These are phyloP conservation scores for Microplitis deprimator DNA, from an alignment of 2,888 invertebrate species.

Conservation along the genomic window DNA sequence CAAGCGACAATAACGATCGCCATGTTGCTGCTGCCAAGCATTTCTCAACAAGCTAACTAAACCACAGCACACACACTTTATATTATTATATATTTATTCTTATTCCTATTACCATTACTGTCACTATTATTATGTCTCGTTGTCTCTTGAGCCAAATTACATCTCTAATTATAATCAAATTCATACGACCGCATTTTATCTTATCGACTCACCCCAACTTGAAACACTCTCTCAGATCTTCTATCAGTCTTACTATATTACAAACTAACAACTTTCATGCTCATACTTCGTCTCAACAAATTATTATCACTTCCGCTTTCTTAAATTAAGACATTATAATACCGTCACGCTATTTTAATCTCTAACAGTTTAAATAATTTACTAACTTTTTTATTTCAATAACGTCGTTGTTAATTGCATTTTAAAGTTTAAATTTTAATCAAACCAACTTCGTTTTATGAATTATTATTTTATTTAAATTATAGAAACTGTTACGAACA, in stretches of 20 bases:
- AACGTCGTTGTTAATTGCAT: too few species aligned
- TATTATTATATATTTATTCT: constrained; percentile 27
- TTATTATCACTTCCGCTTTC: constrained; percentile 37
- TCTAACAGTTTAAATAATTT: constrained; percentile 22
- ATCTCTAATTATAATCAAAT: constrained; percentile 61
- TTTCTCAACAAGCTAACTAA: constrained; percentile 45
- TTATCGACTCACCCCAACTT: constrained; percentile 41
- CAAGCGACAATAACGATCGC: constrained; percentile 50
- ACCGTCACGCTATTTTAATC: constrained; percentile 29
- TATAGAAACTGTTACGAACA: too few species aligned
- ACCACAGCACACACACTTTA: constrained; percentile 13
- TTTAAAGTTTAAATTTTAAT: too few species aligned
- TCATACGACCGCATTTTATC: constrained; percentile 51
- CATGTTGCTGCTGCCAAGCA: constrained; percentile 47
- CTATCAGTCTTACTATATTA: constrained; percentile 29
- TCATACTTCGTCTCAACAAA: constrained; percentile 33
- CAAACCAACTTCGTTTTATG: too few species aligned
- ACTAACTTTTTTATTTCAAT: background rate
- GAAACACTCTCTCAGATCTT: constrained; percentile 41
- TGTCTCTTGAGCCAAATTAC: constrained; percentile 31
- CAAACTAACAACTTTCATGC: constrained; percentile 31
- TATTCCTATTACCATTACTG: constrained; percentile 35
- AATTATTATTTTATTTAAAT: too few species aligned
- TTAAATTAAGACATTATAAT: constrained; percentile 31
- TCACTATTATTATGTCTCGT: constrained; percentile 26